Percentiles rank a stretch among this genome's conserved stretches.
phyloP scores from a whole-genome alignment of 2,797 vertebrate genomes.

The Enoplosus armatus region DNA sequence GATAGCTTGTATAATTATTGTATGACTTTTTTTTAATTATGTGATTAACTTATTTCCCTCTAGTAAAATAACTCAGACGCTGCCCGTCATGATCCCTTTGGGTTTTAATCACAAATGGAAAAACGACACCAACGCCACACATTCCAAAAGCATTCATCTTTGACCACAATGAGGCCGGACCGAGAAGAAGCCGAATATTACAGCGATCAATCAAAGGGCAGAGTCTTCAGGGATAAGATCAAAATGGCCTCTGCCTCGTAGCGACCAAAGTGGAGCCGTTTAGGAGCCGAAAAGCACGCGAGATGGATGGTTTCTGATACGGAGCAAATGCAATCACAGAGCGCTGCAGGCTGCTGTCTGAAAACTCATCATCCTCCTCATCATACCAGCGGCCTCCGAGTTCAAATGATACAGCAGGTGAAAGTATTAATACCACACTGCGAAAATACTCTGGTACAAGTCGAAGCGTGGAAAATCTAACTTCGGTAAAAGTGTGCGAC shows the following conservation, averaged over 20 bases:
- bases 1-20: not conserved
- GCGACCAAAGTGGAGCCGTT: not conserved
- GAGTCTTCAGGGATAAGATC: conserved; percentile 28
- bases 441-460: not conserved
- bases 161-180: conserved; percentile 11
- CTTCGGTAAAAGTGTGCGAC: no score
- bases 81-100: not conserved
- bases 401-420: no score
- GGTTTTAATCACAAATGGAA: conserved; percentile 2
- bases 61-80: not conserved
- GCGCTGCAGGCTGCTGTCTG: not conserved
- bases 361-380: not conserved
- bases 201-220: conserved; percentile 41
- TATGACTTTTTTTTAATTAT: not conserved
- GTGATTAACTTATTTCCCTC: conserved; percentile 11
- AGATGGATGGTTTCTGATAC: conserved; percentile 36
- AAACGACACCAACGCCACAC: not conserved
- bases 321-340: conserved; percentile 29
- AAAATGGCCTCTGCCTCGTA: conserved; percentile 20
- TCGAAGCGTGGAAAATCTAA: no score
- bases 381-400: not conserved
- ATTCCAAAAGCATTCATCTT: conserved; percentile 9
- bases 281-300: not conserved
- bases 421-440: not conserved
- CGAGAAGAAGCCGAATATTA: conserved; percentile 44